Evolutionary conservation across 1,140 invertebrate genomes (phyloP).

Genomic region (Mizuhopecten yessoensis): DNA sequence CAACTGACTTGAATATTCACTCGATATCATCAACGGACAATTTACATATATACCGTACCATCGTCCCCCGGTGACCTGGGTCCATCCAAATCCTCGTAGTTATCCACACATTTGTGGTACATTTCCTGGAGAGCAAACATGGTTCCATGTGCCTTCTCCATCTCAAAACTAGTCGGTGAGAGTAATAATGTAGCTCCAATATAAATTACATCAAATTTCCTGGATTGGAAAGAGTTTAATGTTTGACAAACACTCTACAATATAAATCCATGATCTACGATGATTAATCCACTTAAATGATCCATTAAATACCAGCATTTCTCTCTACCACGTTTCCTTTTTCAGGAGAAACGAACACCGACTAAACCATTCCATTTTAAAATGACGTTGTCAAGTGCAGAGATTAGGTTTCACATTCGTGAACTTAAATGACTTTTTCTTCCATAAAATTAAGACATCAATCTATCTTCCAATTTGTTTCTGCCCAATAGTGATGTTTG

Average conservation of each 20-base stretch:
- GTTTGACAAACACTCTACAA: neutral
- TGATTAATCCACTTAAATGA: neutral
- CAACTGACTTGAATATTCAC: no score
- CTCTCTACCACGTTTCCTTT: neutral
- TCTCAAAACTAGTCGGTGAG: neutral
- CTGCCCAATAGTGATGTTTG: neutral
- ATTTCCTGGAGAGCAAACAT: slow-evolving; percentile 60
- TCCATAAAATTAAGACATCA: neutral
- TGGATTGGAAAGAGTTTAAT: neutral
- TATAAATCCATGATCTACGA: neutral
- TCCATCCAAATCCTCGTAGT: slow-evolving; percentile 61
- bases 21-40: no score
- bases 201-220: neutral
- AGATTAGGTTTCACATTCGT: neutral
- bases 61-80: slow-evolving; percentile 8
- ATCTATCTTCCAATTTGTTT: neutral
- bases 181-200: neutral
- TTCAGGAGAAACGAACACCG: neutral
- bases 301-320: neutral
- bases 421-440: neutral
- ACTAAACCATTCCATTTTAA: neutral
- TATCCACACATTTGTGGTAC: slow-evolving; percentile 62
- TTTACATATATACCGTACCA: slow-evolving; percentile 46
- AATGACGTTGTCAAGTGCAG: neutral
- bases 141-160: slow-evolving; percentile 45